These are phyloP conservation scores for Ditula angustiorana DNA, from an alignment of 2,888 invertebrate species.

Conservation along the genomic window DNA sequence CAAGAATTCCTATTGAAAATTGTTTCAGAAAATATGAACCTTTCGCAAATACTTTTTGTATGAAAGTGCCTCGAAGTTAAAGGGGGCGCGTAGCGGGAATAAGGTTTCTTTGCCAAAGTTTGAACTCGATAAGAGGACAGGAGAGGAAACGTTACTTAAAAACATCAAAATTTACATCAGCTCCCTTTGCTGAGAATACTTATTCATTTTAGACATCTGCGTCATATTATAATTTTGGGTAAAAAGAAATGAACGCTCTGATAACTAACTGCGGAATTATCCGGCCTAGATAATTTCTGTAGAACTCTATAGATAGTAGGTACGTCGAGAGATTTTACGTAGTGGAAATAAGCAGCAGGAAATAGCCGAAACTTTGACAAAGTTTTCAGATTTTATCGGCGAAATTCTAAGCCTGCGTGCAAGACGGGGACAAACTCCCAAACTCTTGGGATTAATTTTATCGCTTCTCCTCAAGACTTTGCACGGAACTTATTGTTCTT, in stretches of 20 bases:
- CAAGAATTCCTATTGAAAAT: neutral
- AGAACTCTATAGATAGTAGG: neutral
- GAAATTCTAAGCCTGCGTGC: conserved; percentile 8
- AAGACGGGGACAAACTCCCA: conserved; percentile 12
- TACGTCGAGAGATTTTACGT: neutral
- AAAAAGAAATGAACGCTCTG: too few relatives aligned
- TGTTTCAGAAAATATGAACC: neutral
- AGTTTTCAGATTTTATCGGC: conserved; percentile 18
- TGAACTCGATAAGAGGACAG: neutral
- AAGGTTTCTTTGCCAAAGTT: conserved; percentile 4
- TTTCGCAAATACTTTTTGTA: conserved; percentile 1
- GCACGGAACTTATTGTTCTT: conserved; percentile 13
- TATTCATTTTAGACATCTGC: too few relatives aligned
- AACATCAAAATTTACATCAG: neutral
- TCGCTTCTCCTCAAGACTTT: conserved; percentile 3
- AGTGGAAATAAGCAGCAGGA: conserved; percentile 14
- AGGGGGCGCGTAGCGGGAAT: conserved; percentile 6
- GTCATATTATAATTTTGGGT: too few relatives aligned
- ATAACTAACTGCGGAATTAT: too few relatives aligned
- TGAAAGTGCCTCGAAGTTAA: neutral
- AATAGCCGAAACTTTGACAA: conserved; percentile 2
- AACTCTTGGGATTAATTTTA: conserved; percentile 17
- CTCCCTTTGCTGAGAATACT: neutral
- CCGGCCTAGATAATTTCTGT: neutral
- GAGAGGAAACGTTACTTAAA: neutral